Percentiles rank a stretch among this genome's conserved stretches.
Evolutionary conservation across 2,113 vertebrate genomes (phyloP).

Genomic region (Menura novaehollandiae): DNA sequence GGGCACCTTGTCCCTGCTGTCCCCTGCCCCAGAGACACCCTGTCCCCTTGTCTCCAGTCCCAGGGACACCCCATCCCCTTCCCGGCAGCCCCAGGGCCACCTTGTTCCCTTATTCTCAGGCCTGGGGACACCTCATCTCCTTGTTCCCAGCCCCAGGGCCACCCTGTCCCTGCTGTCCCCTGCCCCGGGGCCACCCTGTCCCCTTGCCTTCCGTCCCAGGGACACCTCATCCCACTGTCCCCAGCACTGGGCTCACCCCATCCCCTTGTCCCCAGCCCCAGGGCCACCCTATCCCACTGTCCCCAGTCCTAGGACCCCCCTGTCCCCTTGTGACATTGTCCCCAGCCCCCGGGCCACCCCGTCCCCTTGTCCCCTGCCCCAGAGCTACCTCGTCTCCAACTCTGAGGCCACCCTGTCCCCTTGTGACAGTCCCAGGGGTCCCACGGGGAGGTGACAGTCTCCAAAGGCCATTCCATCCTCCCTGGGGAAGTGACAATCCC

Average conservation of each 20-base stretch:
- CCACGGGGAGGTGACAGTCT: not conserved
- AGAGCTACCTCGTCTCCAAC: no score
- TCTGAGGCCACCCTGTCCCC: no score
- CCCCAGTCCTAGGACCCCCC: rapidly evolving
- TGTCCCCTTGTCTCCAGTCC: not conserved
- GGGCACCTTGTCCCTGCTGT: not conserved
- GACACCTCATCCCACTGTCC: not conserved
- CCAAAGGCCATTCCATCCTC: not conserved
- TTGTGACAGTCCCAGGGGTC: not conserved
- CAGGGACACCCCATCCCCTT: not conserved
- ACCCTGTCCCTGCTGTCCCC: not conserved
- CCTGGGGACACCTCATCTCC: not conserved
- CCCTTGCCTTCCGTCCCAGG: no score
- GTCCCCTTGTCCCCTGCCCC: no score
- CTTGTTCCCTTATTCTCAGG: no score
- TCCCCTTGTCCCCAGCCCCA: not conserved
- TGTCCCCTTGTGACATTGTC: not conserved
- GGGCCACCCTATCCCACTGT: no score
- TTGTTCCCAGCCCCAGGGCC: not conserved
- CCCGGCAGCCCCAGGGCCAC: no score
- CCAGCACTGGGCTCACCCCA: no score
- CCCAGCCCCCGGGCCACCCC: no score
- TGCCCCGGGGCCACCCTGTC: no score
- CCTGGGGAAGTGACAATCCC: not conserved
- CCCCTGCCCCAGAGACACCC: not conserved